Evolutionary conservation across 2,797 vertebrate species (phyloP).

Genomic region (Phoeniculus purpureus): DNA sequence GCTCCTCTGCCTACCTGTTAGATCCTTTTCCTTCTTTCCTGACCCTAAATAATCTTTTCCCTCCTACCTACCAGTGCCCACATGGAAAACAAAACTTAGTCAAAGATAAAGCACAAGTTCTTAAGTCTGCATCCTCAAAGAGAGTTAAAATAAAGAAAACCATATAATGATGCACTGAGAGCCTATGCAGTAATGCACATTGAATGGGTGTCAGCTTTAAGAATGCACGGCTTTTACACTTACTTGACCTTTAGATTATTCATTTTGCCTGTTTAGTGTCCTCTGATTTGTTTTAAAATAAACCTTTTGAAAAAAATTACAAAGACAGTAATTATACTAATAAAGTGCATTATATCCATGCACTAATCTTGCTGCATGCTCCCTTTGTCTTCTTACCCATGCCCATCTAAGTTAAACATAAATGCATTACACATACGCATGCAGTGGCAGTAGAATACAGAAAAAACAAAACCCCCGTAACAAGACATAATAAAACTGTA

Average conservation of each 20-base stretch:
- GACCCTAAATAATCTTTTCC: neutral
- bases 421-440: neutral
- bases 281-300: neutral
- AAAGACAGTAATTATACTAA: neutral
- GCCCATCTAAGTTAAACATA: neutral
- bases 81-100: neutral
- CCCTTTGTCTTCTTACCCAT: neutral
- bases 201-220: neutral
- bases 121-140: neutral
- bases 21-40: neutral
- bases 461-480: neutral
- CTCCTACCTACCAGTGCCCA: neutral
- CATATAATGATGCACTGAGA: rapidly evolving
- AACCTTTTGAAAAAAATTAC: neutral
- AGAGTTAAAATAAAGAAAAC: neutral
- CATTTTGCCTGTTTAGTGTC: neutral
- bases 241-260: neutral
- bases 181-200: neutral
- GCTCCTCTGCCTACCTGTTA: neutral
- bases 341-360: neutral
- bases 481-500: neutral
- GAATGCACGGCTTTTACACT: neutral
- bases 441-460: neutral
- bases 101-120: neutral
- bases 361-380: neutral